Percentiles rank a stretch among this genome's conserved stretches.
Evolutionary conservation across 37 sponge, comb jelly and placozoan genomes (phyloP).

Genomic region (Cladorhizidae sp.): DNA sequence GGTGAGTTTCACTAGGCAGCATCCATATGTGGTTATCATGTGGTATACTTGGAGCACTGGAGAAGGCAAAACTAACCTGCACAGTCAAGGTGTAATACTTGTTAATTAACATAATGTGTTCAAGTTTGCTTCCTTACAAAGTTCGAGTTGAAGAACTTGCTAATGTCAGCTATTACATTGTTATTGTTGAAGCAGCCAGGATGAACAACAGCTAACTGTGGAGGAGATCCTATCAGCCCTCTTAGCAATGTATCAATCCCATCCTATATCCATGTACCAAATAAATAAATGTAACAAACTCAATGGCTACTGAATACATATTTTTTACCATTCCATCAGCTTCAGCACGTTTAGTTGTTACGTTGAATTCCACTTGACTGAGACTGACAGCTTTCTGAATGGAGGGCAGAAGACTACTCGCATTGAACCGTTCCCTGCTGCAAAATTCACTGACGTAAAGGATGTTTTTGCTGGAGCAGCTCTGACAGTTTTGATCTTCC

Average conservation of each 20-base stretch:
- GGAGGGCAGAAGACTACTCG: neutral
- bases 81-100: neutral
- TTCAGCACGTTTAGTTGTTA: neutral
- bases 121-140: neutral
- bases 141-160: conserved; percentile 3
- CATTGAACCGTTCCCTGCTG: neutral
- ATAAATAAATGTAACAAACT: neutral
- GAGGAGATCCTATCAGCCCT: conserved; percentile 2
- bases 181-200: conserved; percentile 3
- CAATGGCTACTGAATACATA: neutral
- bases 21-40: neutral
- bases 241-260: neutral
- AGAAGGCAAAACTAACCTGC: conserved; percentile 26
- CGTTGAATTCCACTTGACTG: neutral
- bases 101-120: too few relatives aligned
- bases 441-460: neutral
- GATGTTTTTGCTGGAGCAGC: too few relatives aligned
- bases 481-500: too few relatives aligned
- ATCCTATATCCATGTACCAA: neutral
- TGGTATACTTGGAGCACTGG: neutral
- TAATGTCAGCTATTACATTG: neutral
- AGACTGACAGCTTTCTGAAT: neutral
- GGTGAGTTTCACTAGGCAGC: conserved; percentile 21
- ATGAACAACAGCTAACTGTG: conserved; percentile 3
- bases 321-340: neutral